Base-by-base conservation (phyloP, 2,888 invertebrate species). In the Teleiodes luculella region DNA sequence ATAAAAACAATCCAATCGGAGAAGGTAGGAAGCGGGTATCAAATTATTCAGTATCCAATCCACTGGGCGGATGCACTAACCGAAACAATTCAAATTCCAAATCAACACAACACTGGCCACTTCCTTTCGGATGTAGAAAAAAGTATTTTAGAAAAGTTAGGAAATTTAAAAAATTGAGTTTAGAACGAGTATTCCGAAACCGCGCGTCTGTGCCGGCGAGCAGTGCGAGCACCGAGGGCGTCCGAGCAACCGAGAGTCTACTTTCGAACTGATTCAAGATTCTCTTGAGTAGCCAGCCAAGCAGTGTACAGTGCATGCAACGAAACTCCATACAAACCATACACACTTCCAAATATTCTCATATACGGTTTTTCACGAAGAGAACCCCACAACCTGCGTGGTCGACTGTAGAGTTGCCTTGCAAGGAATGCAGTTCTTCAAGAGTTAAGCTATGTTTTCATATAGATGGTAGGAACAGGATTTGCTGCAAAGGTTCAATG, bases 191-290 rank as follows among this genome's bases (percentile, higher is more conserved):
- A 63, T 76, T 70, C 66, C 67, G 70, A 59, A 58, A 67, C 58
- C 64, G 70, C 74, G 78, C 78, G 77, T 67, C 67, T 69, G 66
- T 64, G 65, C 64, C 60, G 54, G 66, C 58, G 56, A 61, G 59
- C 51, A 62, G 65, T 64, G 67, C 70, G 68, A n/a, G n/a, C n/a
- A n/a, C n/a, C n/a, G n/a, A n/a, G 61, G 65, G 74, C 87, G 88
- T 84, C 84, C 76, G 78, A 70, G 70, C 76, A 59, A 69, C 68
- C 68, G 73, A 74, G 74, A 74, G 79, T 77, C 78, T 78, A 84
- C 83, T 86, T 86, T 87, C 87, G 77, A 86, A 88, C 88, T 88
- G 85, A 77, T 57, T 67, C 66, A 61, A 66, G 68, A 70, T 66
- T 67, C 71, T 64, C 56, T 65, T 52, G 60, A 58, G 63, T 66